These are phyloP conservation scores for Lasioglossum albipes DNA, from an alignment of 1,140 invertebrate species.

Conservation along the genomic window DNA sequence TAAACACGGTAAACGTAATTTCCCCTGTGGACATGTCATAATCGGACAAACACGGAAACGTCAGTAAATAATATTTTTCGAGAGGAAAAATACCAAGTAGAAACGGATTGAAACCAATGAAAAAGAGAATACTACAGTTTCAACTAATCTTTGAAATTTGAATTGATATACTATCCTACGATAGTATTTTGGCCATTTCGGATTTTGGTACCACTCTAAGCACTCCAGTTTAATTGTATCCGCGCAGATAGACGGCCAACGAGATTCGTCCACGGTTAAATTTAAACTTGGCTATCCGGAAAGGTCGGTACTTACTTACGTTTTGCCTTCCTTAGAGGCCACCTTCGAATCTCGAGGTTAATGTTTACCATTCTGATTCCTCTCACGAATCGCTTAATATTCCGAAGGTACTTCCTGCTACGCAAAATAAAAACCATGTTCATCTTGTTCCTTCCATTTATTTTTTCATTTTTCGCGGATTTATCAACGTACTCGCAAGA, in stretches of 20 bases:
- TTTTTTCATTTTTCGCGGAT: no score
- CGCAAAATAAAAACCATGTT: background rate
- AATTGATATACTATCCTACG: no score
- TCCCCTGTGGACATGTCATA: no score
- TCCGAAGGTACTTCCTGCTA: background rate
- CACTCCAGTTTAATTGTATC: background rate
- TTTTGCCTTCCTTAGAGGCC: background rate
- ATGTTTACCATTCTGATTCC: slow-evolving; percentile 15
- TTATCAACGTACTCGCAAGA: no score
- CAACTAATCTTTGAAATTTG: no score
- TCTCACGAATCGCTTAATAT: background rate
- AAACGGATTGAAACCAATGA: no score
- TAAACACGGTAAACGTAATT: no score
- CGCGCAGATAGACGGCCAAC: background rate
- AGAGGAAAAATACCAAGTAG: no score
- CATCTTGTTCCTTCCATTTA: background rate
- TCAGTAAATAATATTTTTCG: no score
- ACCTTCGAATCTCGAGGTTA: slow-evolving; percentile 31
- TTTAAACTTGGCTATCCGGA: slow-evolving; percentile 11
- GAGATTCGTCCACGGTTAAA: slow-evolving; percentile 7
- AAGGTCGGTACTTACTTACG: background rate
- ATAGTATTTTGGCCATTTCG: background rate
- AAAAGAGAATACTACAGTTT: no score
- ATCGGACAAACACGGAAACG: no score
- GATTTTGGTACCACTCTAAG: background rate